Evolutionary conservation across 2,113 vertebrate species (phyloP).

Genomic region (Lagopus leucura): DNA sequence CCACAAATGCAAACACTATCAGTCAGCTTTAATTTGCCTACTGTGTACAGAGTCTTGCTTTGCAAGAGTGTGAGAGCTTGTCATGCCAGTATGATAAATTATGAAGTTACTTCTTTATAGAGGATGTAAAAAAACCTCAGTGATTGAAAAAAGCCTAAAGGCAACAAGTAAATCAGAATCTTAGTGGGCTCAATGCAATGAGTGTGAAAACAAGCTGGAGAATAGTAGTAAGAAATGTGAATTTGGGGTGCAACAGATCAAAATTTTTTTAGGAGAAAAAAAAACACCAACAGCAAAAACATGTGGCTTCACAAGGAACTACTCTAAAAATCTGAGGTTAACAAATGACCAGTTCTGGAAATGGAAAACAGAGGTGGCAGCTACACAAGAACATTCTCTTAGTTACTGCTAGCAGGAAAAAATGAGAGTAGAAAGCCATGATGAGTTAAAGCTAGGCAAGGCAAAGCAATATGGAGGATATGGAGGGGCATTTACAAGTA

Average conservation of each 20-base stretch:
- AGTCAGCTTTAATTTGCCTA: neutral
- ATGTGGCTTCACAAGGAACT: slow-evolving; percentile 21
- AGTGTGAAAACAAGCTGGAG: slow-evolving; percentile 12
- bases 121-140: neutral
- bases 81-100: neutral
- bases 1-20: neutral
- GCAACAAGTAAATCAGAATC: neutral
- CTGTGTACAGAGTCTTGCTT: neutral
- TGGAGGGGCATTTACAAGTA: neutral
- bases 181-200: neutral
- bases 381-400: slow-evolving; percentile 11
- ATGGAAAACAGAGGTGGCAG: slow-evolving; percentile 41
- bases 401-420: slow-evolving; percentile 17
- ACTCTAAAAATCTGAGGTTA: slow-evolving; percentile 31
- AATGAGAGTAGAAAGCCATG: neutral
- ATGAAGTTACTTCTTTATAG: neutral
- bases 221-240: slow-evolving; percentile 3
- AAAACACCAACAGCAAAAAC: neutral
- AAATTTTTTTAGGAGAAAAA: slow-evolving; percentile 20
- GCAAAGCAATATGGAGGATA: neutral
- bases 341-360: slow-evolving; percentile 43
- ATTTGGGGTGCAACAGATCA: slow-evolving; percentile 29
- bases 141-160: neutral
- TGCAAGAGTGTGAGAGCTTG: neutral
- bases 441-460: slow-evolving; percentile 27